phyloP scores from a whole-genome alignment of 1,140 invertebrate species.

The Drosophila subpulchrella region DNA sequence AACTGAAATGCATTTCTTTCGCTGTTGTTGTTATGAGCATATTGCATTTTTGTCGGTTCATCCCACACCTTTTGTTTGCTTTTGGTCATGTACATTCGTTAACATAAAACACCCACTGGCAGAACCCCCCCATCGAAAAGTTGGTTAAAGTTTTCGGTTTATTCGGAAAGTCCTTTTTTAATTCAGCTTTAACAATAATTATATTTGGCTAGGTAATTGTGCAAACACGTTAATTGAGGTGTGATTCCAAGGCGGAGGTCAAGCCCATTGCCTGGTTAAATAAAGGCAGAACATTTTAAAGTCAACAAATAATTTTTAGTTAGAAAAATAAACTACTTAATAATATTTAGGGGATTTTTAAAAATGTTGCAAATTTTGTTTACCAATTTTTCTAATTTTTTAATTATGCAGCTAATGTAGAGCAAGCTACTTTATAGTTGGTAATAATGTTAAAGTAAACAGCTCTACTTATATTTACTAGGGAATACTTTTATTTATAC shows the following conservation, averaged over 20 bases:
- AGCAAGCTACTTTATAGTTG: too few species aligned
- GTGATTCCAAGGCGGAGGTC: slow-evolving; percentile 31
- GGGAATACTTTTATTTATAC: too few species aligned
- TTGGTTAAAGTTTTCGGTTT: slow-evolving; percentile 40
- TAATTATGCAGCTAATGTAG: too few species aligned
- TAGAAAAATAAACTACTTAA: too few species aligned
- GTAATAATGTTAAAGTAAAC: too few species aligned
- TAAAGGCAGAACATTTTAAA: neutral
- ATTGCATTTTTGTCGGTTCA: slow-evolving; percentile 77
- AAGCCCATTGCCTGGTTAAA: slow-evolving; percentile 2
- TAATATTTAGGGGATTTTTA: too few species aligned
- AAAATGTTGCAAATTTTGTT: too few species aligned
- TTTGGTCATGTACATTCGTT: slow-evolving; percentile 19
- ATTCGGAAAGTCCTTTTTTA: slow-evolving; percentile 5
- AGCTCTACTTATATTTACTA: too few species aligned
- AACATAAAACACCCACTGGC: slow-evolving; percentile 10
- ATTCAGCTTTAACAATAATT: slow-evolving; percentile 35
- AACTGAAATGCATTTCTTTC: slow-evolving; percentile 60
- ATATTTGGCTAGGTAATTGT: slow-evolving; percentile 45
- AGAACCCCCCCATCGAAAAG: neutral
- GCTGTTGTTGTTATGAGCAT: slow-evolving; percentile 65
- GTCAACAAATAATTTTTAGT: neutral
- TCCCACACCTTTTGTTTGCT: slow-evolving; percentile 71
- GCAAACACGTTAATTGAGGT: slow-evolving; percentile 37
- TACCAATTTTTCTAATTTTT: too few species aligned